Evolutionary conservation across 1,140 invertebrate species (phyloP).

Genomic region (Eubasilissa regina): DNA sequence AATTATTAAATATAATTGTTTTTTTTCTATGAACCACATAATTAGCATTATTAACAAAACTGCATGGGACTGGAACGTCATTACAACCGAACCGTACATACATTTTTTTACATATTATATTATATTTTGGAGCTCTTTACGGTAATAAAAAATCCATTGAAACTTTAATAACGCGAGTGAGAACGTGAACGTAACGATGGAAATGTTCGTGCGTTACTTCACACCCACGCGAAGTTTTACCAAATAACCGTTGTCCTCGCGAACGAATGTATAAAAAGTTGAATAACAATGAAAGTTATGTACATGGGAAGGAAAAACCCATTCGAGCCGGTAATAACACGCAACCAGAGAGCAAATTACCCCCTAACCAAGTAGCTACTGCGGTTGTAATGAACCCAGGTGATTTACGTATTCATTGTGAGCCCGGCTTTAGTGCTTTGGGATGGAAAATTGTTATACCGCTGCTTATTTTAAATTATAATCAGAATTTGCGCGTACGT

Average conservation of each 20-base stretch:
- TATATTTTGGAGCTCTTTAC: too few species aligned
- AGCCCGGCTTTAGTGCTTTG: constrained; percentile 20
- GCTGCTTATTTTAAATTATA: constrained; percentile 1
- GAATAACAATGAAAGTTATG: constrained; percentile 34
- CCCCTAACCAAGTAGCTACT: constrained; percentile 4
- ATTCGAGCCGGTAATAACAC: not conserved
- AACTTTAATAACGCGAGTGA: too few species aligned
- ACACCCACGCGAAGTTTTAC: not conserved
- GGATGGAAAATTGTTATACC: constrained; percentile 26
- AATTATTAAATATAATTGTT: too few species aligned
- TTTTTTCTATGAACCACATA: too few species aligned
- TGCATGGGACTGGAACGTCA: too few species aligned
- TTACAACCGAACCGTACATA: too few species aligned
- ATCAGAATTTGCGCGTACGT: not conserved
- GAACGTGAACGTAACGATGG: too few species aligned
- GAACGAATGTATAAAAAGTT: constrained; percentile 13
- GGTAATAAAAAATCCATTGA: too few species aligned
- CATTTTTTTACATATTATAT: too few species aligned
- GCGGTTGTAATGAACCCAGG: constrained; percentile 22
- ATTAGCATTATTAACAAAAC: too few species aligned
- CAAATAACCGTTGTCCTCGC: constrained; percentile 1
- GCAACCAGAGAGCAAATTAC: not conserved
- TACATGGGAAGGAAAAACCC: not conserved
- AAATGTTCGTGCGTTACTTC: not conserved
- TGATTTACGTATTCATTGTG: constrained; percentile 37